Evolutionary conservation across 2,113 vertebrate genomes (phyloP).

Genomic region (Tupaia chinensis): DNA sequence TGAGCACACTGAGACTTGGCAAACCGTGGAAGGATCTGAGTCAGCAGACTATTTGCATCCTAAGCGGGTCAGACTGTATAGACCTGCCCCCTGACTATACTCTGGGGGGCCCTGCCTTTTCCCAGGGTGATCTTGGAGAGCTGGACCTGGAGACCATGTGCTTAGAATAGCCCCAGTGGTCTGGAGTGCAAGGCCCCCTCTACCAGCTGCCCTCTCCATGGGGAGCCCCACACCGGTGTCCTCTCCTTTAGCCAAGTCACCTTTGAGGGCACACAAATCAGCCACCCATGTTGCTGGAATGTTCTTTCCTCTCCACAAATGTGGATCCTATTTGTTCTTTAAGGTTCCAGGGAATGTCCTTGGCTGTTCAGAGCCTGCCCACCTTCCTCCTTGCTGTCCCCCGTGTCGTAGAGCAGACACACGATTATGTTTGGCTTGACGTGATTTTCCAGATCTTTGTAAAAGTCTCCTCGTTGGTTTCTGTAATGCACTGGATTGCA

Average conservation of each 20-base stretch:
- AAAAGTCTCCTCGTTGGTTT: background rate
- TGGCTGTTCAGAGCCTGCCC: background rate
- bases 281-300: background rate
- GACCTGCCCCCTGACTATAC: background rate
- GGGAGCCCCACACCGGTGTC: background rate
- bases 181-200: background rate
- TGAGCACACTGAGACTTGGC: constrained; percentile 12
- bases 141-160: background rate
- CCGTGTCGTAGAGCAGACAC: background rate
- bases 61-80: background rate
- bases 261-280: no score
- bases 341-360: background rate
- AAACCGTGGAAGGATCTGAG: constrained; percentile 39
- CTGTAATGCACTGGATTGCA: background rate
- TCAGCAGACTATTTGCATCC: constrained; percentile 33
- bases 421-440: background rate
- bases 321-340: background rate
- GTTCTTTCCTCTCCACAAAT: background rate
- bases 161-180: background rate
- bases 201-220: accelerated
- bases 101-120: background rate
- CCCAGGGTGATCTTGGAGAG: background rate
- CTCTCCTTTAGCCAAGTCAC: background rate
- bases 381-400: background rate
- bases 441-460: background rate